Conservation (phyloP, 2,113 vertebrate species). For the Zootoca vivipara region DNA sequence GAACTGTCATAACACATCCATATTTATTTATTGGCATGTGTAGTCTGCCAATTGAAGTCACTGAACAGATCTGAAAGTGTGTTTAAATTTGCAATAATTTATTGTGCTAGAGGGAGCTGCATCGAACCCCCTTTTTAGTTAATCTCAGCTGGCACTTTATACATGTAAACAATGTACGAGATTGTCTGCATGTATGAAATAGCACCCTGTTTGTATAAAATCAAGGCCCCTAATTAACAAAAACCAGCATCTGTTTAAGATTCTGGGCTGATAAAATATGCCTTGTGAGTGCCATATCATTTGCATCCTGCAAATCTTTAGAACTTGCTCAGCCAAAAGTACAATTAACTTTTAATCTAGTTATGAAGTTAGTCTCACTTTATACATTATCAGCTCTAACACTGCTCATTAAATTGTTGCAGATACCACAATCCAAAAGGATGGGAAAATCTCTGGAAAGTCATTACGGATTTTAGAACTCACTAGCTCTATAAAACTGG, state of each 20-base stretch:
- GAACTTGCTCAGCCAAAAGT: background rate
- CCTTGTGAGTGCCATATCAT: background rate
- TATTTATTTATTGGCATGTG: constrained; percentile 20
- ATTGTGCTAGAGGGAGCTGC: background rate
- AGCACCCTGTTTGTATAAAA: rapidly evolving
- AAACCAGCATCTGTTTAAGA: background rate
- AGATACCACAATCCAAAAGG: background rate
- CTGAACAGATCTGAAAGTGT: background rate
- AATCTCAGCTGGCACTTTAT: background rate
- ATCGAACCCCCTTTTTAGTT: background rate
- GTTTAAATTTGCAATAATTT: background rate
- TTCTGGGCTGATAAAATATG: constrained; percentile 10
- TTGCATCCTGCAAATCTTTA: background rate
- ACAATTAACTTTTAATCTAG: background rate
- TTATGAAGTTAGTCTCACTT: background rate
- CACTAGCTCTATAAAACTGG: background rate
- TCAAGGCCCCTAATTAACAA: background rate
- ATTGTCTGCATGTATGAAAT: background rate
- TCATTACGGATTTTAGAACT: background rate
- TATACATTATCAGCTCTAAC: background rate
- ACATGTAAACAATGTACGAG: background rate
- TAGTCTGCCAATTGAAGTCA: background rate
- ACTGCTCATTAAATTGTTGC: background rate
- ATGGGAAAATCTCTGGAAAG: background rate
- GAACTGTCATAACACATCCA: constrained; percentile 6